phyloP scores from a whole-genome alignment of 2,888 invertebrate species.

The Eulithis testata region DNA sequence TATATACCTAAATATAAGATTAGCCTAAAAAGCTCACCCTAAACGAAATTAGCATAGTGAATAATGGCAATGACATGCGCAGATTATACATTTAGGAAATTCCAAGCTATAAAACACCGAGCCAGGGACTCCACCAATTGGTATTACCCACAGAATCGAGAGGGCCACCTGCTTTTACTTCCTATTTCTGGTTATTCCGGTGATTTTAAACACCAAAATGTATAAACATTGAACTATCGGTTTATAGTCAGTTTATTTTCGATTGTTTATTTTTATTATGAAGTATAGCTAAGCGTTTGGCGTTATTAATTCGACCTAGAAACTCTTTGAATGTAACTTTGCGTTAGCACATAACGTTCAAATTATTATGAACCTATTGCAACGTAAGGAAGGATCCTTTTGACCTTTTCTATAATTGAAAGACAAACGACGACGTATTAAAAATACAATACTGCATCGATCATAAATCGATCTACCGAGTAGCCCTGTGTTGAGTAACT shows the following conservation, averaged over 20 bases:
- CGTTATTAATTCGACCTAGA: not conserved
- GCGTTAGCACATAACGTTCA: not conserved
- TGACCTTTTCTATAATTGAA: slow-evolving; percentile 44
- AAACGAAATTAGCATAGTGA: not conserved
- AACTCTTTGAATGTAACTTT: not conserved
- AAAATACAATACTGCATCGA: slow-evolving; percentile 12
- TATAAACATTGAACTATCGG: too few relatives aligned
- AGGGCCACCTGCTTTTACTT: too few relatives aligned
- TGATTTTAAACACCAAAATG: too few relatives aligned
- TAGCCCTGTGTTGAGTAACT: not conserved
- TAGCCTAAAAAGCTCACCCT: too few relatives aligned
- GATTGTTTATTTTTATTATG: too few relatives aligned
- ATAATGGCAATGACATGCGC: not conserved
- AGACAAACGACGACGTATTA: slow-evolving; percentile 39
- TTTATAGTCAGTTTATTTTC: too few relatives aligned
- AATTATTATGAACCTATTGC: not conserved
- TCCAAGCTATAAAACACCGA: not conserved
- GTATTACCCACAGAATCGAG: too few relatives aligned
- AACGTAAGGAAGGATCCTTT: not conserved
- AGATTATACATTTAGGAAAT: slow-evolving; percentile 7
- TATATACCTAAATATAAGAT: too few relatives aligned
- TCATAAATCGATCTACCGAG: slow-evolving; percentile 4
- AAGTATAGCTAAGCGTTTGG: too few relatives aligned
- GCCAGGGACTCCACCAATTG: not conserved
- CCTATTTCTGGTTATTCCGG: too few relatives aligned